phyloP scores from a whole-genome alignment of 2,797 vertebrate genomes.

The Etheostoma perlongum region DNA sequence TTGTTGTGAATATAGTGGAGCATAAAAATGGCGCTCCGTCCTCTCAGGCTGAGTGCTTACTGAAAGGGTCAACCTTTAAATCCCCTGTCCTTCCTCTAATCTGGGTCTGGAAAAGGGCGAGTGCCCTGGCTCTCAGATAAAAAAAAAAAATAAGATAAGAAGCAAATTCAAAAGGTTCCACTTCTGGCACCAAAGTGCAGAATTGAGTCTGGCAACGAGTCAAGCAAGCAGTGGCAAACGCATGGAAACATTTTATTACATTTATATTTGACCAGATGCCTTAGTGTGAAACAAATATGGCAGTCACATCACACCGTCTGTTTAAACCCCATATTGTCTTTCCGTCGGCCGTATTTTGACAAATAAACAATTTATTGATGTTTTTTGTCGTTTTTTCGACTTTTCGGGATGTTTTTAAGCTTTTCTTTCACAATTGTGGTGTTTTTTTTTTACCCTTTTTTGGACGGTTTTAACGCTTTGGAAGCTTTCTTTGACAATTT shows the following conservation, averaged over 20 bases:
- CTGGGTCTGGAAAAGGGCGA: slow-evolving; percentile 17
- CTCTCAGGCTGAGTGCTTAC: slow-evolving; percentile 38
- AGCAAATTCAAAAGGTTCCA: background rate
- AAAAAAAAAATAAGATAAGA: slow-evolving; percentile 32
- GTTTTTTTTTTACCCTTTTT: too few relatives aligned
- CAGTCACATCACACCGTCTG: too few relatives aligned
- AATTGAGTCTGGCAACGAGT: background rate
- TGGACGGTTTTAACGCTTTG: too few relatives aligned
- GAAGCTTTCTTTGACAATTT: too few relatives aligned
- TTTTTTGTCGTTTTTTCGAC: too few relatives aligned
- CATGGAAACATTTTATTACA: background rate
- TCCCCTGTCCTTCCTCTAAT: slow-evolving; percentile 34
- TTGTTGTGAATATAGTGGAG: slow-evolving; percentile 1
- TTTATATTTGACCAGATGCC: too few relatives aligned
- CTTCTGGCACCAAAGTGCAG: background rate
- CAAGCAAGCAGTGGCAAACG: background rate
- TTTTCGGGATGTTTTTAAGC: too few relatives aligned
- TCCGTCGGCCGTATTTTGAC: too few relatives aligned
- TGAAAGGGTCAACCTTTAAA: slow-evolving; percentile 30
- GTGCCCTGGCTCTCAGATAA: background rate
- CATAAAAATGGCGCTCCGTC: slow-evolving; percentile 19
- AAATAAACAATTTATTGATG: too few relatives aligned
- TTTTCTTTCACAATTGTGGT: too few relatives aligned
- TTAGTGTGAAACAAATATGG: too few relatives aligned
- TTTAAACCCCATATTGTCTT: too few relatives aligned